Conservation (phyloP, 2,888 invertebrate species). For the Rhaphigaster nebulosa region DNA sequence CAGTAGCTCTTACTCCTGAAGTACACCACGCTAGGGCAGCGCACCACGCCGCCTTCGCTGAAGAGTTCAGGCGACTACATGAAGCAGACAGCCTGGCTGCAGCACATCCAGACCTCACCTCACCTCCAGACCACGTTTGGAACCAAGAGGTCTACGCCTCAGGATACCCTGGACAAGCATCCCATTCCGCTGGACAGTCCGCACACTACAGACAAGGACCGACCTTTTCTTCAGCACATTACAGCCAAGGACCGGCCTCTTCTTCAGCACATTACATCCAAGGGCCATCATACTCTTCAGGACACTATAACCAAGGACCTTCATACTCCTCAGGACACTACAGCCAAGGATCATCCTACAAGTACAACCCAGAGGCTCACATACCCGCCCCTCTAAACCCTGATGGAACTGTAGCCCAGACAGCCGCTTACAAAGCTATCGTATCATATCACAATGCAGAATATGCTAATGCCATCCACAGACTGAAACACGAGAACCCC, state of each 20-base stretch:
- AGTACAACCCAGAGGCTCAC: background rate
- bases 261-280: background rate
- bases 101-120: slow-evolving; percentile 1
- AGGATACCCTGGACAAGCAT: background rate
- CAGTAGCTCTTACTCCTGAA: background rate
- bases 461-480: background rate
- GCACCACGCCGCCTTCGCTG: slow-evolving; percentile 2
- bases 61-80: background rate
- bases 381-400: background rate
- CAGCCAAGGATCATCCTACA: background rate
- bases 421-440: background rate
- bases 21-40: background rate
- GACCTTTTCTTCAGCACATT: background rate
- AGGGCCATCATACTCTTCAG: background rate
- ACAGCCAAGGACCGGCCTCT: background rate
- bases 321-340: background rate
- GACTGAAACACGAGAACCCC: background rate
- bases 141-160: background rate
- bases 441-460: background rate
- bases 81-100: background rate
- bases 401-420: background rate
- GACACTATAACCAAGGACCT: background rate
- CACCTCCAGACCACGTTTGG: background rate
- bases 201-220: background rate
- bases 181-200: background rate